phyloP scores from a whole-genome alignment of 2,113 vertebrate genomes.

The Sisor rabdophorus region DNA sequence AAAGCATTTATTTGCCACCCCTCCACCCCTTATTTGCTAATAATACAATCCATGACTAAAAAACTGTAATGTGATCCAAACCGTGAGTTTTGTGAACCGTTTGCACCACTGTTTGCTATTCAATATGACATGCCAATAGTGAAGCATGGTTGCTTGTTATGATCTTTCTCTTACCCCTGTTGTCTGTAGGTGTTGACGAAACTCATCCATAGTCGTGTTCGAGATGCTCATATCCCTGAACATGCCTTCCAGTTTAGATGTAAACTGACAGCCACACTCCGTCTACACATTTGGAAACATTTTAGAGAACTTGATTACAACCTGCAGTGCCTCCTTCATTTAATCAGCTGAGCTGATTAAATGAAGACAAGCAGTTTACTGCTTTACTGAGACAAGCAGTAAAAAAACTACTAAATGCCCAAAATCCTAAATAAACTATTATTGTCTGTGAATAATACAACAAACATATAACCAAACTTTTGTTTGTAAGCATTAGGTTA shows the following conservation, averaged over 20 bases:
- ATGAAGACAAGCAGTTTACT: neutral
- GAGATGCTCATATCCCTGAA: constrained; percentile 99
- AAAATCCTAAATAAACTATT: neutral
- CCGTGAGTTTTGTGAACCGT: no score
- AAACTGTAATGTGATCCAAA: no score
- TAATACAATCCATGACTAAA: no score
- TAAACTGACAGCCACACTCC: constrained; percentile 98
- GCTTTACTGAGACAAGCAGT: no score
- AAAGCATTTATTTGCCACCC: no score
- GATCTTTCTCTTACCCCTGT: constrained; percentile 77
- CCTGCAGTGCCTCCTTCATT: neutral
- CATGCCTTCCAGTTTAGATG: constrained; percentile 98
- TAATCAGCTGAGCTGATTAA: neutral
- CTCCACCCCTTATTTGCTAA: no score
- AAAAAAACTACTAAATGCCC: no score
- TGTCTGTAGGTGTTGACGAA: constrained; percentile 91
- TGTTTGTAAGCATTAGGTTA: no score
- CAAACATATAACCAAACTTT: neutral
- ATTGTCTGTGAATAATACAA: no score
- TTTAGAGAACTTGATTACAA: neutral
- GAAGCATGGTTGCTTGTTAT: neutral
- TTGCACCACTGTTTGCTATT: no score
- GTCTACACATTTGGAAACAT: constrained; percentile 69
- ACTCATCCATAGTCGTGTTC: constrained; percentile 99
- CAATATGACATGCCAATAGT: neutral